Evolutionary conservation across 2,888 invertebrate species (phyloP), one percentile per base, ranked within the genome.

Genomic region (Xestia sexstrigata): DNA sequence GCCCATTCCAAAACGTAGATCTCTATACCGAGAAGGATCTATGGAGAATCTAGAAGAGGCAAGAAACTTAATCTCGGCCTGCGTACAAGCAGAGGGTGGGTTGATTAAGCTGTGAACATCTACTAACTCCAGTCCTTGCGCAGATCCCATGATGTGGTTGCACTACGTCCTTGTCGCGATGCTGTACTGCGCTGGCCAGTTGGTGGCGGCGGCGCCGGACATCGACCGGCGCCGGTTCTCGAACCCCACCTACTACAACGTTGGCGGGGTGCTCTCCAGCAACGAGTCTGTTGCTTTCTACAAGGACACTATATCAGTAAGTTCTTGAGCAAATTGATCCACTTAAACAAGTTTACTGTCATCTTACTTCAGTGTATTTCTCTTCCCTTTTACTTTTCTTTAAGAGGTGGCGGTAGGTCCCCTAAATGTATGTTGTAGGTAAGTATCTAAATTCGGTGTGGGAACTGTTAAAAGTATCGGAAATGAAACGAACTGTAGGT

Each of bases 201-300:
- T 90, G 52, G 89, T 87, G 13, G 78, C 88, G 3, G 95, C 94
- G 6, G 95, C 42, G 42, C 42, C 42, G 42, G 95, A 96, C 62
- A 93, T 92, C 52, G 96, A 95, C 83, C 90, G 94, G 17, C 90
- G 95, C 8, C 90, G 95, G 5, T 95, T 94, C 78, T 94, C 97
- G 76, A 98, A 98, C 93, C 98, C 98, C 42, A 97, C 97, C 23
- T 97, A 97, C 87, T 99, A 98, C 94, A 99, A 98, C 91, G 99
- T 99, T 80, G 99, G 99, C 35, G 99, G 99, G n/a, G 99, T 99
- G 2, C 97, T 99, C 39, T 98, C 98, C 81, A 98, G 98, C 94
- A 98, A 98, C 87, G 98, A 98, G 67, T 98, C 98, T 85, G 98
- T 98, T 91, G 96, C 96, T 20, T 98, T 98, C 95, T 99, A 99